Conservation (phyloP, 2,888 invertebrate species). For the Tenthredo livida region DNA sequence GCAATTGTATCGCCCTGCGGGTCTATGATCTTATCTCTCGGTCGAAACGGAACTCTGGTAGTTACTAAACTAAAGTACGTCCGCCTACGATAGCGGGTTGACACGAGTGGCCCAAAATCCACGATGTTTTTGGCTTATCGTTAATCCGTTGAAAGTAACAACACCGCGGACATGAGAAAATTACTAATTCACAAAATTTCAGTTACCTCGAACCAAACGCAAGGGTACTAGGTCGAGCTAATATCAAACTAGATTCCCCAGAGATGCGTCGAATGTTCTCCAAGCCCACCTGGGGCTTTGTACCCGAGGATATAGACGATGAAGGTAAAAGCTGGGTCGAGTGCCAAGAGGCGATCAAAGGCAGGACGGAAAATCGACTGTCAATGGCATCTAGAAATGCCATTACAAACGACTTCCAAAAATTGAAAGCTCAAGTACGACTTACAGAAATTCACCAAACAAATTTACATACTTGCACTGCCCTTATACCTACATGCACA, state of each 20-base stretch:
- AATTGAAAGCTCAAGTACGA: slow-evolving; percentile 70
- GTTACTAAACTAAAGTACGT: slow-evolving; percentile 63
- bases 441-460: not conserved
- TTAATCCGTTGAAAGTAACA: not conserved
- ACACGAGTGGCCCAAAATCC: not conserved
- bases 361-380: slow-evolving; percentile 61
- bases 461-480: not conserved
- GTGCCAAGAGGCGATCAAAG: slow-evolving; percentile 53
- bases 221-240: slow-evolving; percentile 20
- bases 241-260: slow-evolving; percentile 38
- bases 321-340: slow-evolving; percentile 66
- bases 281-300: slow-evolving; percentile 47
- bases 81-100: slow-evolving; percentile 5
- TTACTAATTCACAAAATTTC: not conserved
- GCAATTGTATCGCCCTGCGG: slow-evolving; percentile 77
- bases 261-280: slow-evolving; percentile 49
- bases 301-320: slow-evolving; percentile 44
- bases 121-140: not conserved
- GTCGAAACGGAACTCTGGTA: slow-evolving; percentile 76
- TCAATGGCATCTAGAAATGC: slow-evolving; percentile 68
- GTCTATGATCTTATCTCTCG: slow-evolving; percentile 76
- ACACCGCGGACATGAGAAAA: not conserved
- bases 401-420: slow-evolving; percentile 74
- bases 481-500: not conserved
- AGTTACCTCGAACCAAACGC: slow-evolving; percentile 43